These are phyloP conservation scores for Rapana venosa DNA, from an alignment of 2,888 invertebrate species.

Conservation along the genomic window DNA sequence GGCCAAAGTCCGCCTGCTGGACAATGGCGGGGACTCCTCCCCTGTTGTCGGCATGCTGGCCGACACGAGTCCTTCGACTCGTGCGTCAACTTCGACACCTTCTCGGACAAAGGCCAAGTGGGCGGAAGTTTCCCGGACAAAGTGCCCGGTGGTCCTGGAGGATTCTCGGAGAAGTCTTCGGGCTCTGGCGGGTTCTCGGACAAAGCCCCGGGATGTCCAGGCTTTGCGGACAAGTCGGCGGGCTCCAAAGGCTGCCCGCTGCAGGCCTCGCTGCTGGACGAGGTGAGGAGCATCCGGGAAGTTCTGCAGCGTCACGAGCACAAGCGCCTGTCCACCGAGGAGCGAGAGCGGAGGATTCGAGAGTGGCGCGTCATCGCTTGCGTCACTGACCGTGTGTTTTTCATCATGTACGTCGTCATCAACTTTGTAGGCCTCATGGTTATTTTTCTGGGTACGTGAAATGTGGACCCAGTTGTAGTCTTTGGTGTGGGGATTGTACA, in stretches of 20 bases:
- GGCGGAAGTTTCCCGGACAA: slow-evolving; percentile 3
- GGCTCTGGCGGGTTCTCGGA: background rate
- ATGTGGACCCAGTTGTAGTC: background rate
- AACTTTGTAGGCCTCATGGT: slow-evolving; percentile 67
- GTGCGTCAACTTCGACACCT: slow-evolving; percentile 26
- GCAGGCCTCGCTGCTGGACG: slow-evolving; percentile 54
- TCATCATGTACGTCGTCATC: slow-evolving; percentile 68
- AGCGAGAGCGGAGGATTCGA: slow-evolving; percentile 63
- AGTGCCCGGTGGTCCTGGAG: background rate
- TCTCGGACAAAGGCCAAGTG: background rate
- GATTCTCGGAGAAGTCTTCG: slow-evolving; percentile 8
- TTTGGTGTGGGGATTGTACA: background rate
- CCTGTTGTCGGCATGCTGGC: slow-evolving; percentile 14
- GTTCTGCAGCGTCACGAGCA: slow-evolving; percentile 68
- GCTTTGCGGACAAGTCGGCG: background rate
- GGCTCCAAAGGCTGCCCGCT: background rate
- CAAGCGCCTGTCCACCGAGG: slow-evolving; percentile 64
- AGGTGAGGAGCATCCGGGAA: slow-evolving; percentile 67
- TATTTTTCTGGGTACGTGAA: slow-evolving; percentile 61
- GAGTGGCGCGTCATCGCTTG: slow-evolving; percentile 75
- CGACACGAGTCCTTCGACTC: slow-evolving; percentile 48
- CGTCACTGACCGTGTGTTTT: slow-evolving; percentile 72
- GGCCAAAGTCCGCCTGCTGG: slow-evolving; percentile 61
- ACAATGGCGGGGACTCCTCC: slow-evolving; percentile 59
- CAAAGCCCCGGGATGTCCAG: background rate